Evolutionary conservation across 2,113 vertebrate species (phyloP).

Genomic region (Nesoenas mayeri): DNA sequence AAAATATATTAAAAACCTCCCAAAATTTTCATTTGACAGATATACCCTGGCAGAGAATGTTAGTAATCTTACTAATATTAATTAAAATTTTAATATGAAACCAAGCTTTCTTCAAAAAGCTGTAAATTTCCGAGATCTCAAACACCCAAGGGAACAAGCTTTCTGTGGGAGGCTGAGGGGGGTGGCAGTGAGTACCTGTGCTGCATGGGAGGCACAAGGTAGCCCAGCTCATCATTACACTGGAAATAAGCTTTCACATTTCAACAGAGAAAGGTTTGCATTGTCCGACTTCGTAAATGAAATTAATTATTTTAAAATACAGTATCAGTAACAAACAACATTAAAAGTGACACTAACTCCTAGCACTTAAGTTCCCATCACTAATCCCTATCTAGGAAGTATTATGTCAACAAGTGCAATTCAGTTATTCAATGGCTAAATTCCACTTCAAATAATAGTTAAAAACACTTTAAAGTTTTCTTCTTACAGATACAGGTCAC

Average conservation of each 20-base stretch:
- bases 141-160: neutral
- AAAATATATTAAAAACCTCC: neutral
- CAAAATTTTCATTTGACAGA: neutral
- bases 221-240: neutral
- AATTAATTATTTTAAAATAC: neutral
- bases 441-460: neutral
- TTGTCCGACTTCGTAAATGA: neutral
- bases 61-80: neutral
- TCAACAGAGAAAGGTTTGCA: neutral
- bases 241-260: neutral
- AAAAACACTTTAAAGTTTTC: neutral
- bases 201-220: accelerated
- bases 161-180: neutral
- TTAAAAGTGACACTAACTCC: neutral
- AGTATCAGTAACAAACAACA: neutral
- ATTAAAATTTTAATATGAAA: neutral
- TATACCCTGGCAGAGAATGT: neutral
- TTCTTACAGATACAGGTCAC: neutral
- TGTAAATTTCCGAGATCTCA: neutral
- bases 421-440: neutral
- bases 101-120: neutral
- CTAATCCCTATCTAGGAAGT: neutral
- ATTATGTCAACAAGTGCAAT: accelerated
- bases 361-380: neutral
- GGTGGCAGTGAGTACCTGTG: neutral